phyloP scores from a whole-genome alignment of 2,113 vertebrate genomes.

The Prunella fulvescens region DNA sequence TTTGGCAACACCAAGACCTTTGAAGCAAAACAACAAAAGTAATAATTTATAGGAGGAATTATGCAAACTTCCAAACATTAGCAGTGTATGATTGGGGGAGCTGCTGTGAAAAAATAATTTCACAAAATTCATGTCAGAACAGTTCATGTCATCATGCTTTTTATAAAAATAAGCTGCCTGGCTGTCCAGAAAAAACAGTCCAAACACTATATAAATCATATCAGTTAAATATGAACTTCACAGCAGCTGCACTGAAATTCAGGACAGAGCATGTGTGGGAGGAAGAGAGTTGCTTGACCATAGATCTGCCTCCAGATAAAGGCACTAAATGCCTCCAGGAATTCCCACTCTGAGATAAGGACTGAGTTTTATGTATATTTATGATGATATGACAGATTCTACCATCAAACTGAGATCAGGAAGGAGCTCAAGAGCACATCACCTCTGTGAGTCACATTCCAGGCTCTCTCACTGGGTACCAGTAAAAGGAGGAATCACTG shows the following conservation, averaged over 20 bases:
- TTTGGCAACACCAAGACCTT: background rate
- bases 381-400: background rate
- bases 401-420: background rate
- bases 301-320: background rate
- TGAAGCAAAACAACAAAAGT: background rate
- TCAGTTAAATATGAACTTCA: background rate
- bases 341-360: background rate
- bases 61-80: background rate
- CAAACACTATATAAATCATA: background rate
- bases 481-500: background rate
- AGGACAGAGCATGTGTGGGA: background rate
- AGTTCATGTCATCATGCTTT: background rate
- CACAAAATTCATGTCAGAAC: background rate
- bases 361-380: background rate
- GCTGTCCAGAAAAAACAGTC: background rate
- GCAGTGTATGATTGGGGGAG: background rate
- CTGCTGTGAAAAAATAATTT: background rate
- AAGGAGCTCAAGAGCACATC: background rate
- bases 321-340: background rate
- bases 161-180: background rate
- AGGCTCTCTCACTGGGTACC: background rate
- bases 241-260: background rate
- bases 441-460: background rate
- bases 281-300: background rate
- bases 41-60: background rate